phyloP scores from a whole-genome alignment of 1,140 invertebrate species.

The Scaptodrosophila lebanonensis region DNA sequence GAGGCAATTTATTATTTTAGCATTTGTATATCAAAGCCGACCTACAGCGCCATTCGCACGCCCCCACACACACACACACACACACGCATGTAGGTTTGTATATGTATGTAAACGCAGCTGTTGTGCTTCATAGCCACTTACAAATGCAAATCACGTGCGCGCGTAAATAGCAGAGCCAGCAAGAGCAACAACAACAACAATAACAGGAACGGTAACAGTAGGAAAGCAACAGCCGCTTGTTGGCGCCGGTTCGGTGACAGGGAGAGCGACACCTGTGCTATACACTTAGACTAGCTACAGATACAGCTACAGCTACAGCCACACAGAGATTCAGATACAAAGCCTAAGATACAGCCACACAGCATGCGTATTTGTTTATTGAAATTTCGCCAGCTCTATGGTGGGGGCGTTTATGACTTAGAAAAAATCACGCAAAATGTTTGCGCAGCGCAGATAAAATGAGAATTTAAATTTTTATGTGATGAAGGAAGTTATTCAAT shows the following conservation, averaged over 20 bases:
- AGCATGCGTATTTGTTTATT: slow-evolving; percentile 17
- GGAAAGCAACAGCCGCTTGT: slow-evolving; percentile 26
- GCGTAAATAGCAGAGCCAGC: slow-evolving; percentile 55
- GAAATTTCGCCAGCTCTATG: slow-evolving; percentile 13
- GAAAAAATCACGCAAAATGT: slow-evolving; percentile 22
- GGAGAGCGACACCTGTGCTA: slow-evolving; percentile 53
- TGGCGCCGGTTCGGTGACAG: slow-evolving; percentile 26
- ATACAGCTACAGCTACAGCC: slow-evolving; percentile 30
- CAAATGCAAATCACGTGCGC: slow-evolving; percentile 71
- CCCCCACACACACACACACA: slow-evolving; percentile 21
- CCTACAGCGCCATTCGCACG: slow-evolving; percentile 12
- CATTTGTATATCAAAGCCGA: slow-evolving; percentile 56
- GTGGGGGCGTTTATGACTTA: slow-evolving; percentile 20
- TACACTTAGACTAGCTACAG: slow-evolving; percentile 22
- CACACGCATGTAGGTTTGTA: background rate
- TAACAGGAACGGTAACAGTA: slow-evolving; percentile 7
- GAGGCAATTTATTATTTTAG: slow-evolving; percentile 74
- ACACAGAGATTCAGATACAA: slow-evolving; percentile 14
- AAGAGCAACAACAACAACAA: slow-evolving; percentile 20
- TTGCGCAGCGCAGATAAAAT: slow-evolving; percentile 21
- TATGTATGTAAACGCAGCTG: no score
- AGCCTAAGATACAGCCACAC: slow-evolving; percentile 17
- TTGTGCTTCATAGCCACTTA: slow-evolving; percentile 39
- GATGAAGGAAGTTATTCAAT: slow-evolving; percentile 42
- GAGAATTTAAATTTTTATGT: slow-evolving; percentile 55